Evolutionary conservation across 2,888 invertebrate genomes (phyloP).

Genomic region (Notodonta ziczac): DNA sequence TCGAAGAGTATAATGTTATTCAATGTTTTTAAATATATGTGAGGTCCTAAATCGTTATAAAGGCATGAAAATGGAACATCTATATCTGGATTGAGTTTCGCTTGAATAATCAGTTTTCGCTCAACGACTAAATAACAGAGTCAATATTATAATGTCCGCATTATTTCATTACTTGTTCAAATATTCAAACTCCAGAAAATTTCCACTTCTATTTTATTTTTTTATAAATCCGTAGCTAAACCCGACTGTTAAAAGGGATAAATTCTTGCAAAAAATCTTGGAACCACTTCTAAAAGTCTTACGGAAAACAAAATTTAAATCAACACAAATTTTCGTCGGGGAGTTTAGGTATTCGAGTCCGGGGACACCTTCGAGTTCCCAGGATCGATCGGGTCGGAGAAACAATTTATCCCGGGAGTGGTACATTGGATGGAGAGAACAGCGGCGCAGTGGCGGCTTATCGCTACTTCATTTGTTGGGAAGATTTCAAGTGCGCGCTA

Average conservation of each 20-base stretch:
- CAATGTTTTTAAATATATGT: too few species aligned
- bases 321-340: conserved; percentile 29
- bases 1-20: too few species aligned
- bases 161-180: too few species aligned
- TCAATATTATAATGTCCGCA: too few species aligned
- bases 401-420: conserved; percentile 37
- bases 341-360: conserved; percentile 28
- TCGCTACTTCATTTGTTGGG: conserved; percentile 47
- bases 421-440: conserved; percentile 12
- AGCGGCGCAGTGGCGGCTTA: conserved; percentile 35
- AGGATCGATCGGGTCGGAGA: conserved; percentile 33
- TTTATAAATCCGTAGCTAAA: background rate
- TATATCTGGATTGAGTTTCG: too few species aligned
- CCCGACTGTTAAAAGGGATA: background rate
- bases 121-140: too few species aligned
- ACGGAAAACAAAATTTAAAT: conserved; percentile 28
- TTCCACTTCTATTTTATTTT: conserved; percentile 1
- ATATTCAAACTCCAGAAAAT: background rate
- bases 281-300: conserved; percentile 6
- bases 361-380: conserved; percentile 35
- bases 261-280: conserved; percentile 3
- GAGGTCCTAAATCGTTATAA: too few species aligned
- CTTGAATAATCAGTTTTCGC: too few species aligned
- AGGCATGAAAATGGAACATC: too few species aligned
- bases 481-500: conserved; percentile 45